phyloP scores from a whole-genome alignment of 2,888 invertebrate genomes.

The Copidosoma aretas region DNA sequence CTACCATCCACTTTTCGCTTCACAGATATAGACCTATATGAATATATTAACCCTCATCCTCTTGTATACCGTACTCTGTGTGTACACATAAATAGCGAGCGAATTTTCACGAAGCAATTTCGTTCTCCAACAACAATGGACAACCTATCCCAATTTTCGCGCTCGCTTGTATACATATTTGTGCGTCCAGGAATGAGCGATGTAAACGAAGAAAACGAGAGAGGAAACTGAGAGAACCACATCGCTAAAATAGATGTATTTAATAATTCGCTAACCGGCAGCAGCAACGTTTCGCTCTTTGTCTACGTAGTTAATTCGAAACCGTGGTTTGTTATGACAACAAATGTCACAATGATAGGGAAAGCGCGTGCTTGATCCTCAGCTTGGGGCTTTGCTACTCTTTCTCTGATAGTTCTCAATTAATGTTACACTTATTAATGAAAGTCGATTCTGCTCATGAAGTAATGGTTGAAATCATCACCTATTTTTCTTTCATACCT shows the following conservation, averaged over 20 bases:
- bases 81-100: neutral
- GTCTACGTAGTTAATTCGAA: slow-evolving; percentile 34
- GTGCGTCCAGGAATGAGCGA: slow-evolving; percentile 11
- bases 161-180: neutral
- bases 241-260: slow-evolving; percentile 18
- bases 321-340: slow-evolving; percentile 40
- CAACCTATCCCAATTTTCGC: neutral
- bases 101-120: slow-evolving; percentile 16
- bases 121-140: slow-evolving; percentile 24
- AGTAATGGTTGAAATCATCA: no score
- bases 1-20: neutral
- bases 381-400: neutral
- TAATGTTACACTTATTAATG: no score
- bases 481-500: no score
- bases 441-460: no score
- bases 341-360: slow-evolving; percentile 32
- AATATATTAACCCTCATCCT: neutral
- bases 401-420: no score
- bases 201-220: neutral
- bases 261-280: slow-evolving; percentile 39
- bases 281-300: slow-evolving; percentile 3
- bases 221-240: neutral
- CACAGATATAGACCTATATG: neutral
- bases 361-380: slow-evolving; percentile 5
- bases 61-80: neutral